Percentiles rank a stretch among this genome's conserved stretches.
Conservation (phyloP, 1,140 invertebrate species). For the Brachionus manjavacas region DNA sequence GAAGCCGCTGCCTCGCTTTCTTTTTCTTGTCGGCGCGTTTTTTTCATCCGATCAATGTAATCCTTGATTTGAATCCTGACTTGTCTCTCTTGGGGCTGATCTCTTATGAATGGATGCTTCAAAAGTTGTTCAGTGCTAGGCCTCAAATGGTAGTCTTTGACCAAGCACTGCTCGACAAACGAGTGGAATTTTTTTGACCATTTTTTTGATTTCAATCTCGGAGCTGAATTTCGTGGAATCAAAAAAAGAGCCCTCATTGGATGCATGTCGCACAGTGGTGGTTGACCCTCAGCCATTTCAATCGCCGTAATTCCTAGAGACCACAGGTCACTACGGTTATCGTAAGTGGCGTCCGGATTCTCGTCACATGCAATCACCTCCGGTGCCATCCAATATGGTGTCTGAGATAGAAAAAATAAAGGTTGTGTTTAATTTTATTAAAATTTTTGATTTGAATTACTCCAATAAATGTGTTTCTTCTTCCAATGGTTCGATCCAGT, state of each 20-base stretch:
- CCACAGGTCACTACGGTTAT: conserved; percentile 97
- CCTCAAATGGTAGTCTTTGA: conserved; percentile 95
- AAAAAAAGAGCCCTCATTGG: conserved; percentile 97
- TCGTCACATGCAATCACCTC: conserved; percentile 99
- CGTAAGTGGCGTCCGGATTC: conserved; percentile 98
- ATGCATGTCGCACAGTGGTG: conserved; percentile 86
- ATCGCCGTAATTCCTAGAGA: conserved; percentile 95
- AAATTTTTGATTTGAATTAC: no score
- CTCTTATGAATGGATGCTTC: conserved; percentile 92
- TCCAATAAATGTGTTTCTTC: conserved; percentile 98
- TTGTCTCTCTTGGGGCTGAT: conserved; percentile 94
- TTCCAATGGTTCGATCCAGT: conserved; percentile 93
- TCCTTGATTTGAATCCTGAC: conserved; percentile 97
- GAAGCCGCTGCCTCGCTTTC: conserved; percentile 28
- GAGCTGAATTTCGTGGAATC: conserved; percentile 93
- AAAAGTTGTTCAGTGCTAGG: conserved; percentile 95
- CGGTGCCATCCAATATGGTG: conserved; percentile 71
- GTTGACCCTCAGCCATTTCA: conserved; percentile 99
- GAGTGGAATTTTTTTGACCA: conserved; percentile 59
- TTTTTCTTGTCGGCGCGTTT: conserved; percentile 46
- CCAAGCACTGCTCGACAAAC: conserved; percentile 79
- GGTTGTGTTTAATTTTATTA: no score
- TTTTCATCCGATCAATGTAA: conserved; percentile 80
- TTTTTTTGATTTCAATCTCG: conserved; percentile 82
- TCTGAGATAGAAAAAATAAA: conserved; percentile 60